phyloP scores from a whole-genome alignment of 1,140 invertebrate species.

The Agraylea sexmaculata region DNA sequence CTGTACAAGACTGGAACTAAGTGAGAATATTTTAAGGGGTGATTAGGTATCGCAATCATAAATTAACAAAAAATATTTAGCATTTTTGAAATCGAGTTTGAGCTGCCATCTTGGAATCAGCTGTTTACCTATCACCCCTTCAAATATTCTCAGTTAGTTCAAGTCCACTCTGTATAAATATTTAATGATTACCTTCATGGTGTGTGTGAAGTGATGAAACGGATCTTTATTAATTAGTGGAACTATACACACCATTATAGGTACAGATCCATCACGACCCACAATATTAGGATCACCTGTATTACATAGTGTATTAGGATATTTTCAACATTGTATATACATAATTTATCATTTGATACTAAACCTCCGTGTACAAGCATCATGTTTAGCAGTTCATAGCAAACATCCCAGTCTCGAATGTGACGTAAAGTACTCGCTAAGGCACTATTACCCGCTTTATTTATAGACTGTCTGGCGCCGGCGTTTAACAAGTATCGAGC shows the following conservation, averaged over 20 bases:
- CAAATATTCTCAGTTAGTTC: no score
- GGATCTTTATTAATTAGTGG: conserved; percentile 66
- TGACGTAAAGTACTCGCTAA: conserved; percentile 60
- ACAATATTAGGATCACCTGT: conserved; percentile 53
- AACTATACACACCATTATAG: conserved; percentile 61
- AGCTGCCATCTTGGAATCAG: no score
- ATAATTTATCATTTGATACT: no score
- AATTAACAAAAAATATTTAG: conserved; percentile 1
- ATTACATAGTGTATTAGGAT: conserved; percentile 3
- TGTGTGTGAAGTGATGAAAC: conserved; percentile 60
- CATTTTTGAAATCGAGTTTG: no score
- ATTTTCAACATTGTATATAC: no score
- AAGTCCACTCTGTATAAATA: no score
- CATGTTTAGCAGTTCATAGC: conserved; percentile 61
- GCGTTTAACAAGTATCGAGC: conserved; percentile 50
- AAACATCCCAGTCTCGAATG: conserved; percentile 64
- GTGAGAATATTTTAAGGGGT: no score
- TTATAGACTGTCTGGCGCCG: conserved; percentile 55
- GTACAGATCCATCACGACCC: conserved; percentile 56
- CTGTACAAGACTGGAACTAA: not conserved
- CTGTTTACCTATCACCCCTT: no score
- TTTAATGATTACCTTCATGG: conserved; percentile 48
- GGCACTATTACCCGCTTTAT: conserved; percentile 58
- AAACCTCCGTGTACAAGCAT: conserved; percentile 52
- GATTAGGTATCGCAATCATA: no score